Evolutionary conservation across 2,113 vertebrate genomes (phyloP).

Genomic region (Copsychus sechellarum): DNA sequence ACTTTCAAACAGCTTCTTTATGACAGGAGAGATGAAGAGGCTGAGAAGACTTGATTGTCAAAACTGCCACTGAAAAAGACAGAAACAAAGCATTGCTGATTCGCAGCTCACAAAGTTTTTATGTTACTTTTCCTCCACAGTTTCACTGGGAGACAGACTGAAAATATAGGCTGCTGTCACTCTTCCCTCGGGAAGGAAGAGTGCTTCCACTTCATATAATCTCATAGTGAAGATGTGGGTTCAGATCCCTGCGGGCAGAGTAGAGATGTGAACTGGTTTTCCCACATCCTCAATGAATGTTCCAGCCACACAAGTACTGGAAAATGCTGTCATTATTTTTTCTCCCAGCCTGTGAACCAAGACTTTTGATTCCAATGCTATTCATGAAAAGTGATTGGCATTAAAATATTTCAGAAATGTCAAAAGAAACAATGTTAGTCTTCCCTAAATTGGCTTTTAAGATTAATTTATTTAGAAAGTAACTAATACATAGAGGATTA

Average conservation of each 20-base stretch:
- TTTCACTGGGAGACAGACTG: neutral
- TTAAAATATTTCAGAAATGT: neutral
- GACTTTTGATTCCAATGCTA: neutral
- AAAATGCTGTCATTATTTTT: neutral
- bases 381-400: neutral
- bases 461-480: neutral
- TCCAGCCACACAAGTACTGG: neutral
- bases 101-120: neutral
- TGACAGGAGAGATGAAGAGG: neutral
- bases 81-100: neutral
- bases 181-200: neutral
- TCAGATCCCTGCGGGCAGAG: neutral
- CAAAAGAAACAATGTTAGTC: neutral
- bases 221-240: neutral
- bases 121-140: neutral
- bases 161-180: neutral
- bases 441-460: neutral
- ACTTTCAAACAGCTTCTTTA: neutral
- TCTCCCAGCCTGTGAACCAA: neutral
- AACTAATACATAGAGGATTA: neutral
- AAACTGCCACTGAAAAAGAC: neutral
- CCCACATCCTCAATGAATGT: neutral
- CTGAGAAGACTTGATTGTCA: neutral
- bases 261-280: slow-evolving; percentile 26
- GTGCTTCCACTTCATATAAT: neutral